A percentile compares a stretch with the other conserved stretches of the same genome.
phyloP scores from a whole-genome alignment of 2,113 vertebrate genomes.

The Oenanthe melanoleuca region DNA sequence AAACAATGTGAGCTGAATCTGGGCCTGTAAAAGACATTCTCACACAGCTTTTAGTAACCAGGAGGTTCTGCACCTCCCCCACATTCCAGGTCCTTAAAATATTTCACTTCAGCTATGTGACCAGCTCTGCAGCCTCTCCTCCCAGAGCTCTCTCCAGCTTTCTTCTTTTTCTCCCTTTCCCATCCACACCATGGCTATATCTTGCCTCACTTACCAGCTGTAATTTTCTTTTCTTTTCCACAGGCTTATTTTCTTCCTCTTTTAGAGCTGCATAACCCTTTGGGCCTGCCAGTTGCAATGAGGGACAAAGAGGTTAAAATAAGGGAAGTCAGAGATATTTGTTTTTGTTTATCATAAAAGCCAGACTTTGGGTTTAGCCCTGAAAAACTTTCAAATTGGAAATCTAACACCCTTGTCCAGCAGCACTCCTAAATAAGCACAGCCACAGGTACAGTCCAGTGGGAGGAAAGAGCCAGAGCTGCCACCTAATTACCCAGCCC shows the following conservation, averaged over 20 bases:
- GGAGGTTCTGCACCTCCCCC: background rate
- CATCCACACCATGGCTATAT: background rate
- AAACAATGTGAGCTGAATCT: background rate
- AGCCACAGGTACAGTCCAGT: background rate
- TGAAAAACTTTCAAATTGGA: background rate
- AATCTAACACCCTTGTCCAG: background rate
- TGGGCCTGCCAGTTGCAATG: background rate
- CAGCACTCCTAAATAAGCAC: background rate
- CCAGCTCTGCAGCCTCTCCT: background rate
- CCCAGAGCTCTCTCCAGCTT: background rate
- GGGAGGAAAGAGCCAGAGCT: background rate
- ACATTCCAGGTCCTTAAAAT: background rate
- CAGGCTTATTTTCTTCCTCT: background rate
- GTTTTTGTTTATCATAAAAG: background rate
- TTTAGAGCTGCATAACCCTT: background rate
- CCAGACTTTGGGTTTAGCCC: background rate
- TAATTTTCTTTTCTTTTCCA: background rate
- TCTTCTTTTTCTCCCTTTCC: background rate
- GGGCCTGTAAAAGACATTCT: background rate
- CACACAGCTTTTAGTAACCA: background rate
- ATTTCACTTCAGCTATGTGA: background rate
- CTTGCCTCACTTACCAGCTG: background rate
- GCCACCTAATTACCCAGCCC: background rate
- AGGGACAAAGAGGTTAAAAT: background rate
- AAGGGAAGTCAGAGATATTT: background rate